Evolutionary conservation across 30 jellyfish, hydroid and myxozoan genomes (phyloP), one percentile per base, ranked within the genome.

Genomic region (Phacellophora camtschatica): DNA sequence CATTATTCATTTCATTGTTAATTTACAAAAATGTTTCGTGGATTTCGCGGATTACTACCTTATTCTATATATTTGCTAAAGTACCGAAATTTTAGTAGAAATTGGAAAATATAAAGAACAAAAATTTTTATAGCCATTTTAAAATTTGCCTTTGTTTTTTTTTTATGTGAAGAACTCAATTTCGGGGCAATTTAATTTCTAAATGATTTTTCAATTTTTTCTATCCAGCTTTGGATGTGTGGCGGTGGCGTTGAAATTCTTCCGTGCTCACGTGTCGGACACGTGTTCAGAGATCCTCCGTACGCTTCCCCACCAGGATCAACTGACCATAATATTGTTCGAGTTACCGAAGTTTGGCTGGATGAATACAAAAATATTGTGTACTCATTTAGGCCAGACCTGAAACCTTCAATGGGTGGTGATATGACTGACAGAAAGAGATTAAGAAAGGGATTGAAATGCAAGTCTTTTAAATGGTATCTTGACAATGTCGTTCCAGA

Each of bases 281-380:
- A 91, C 81, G 98, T 91, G 25, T 91, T 91, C 55, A 79, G 98
- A 20, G 90, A 80, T 42, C 94, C 98, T 22, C 98, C 98, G 15
- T 86, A 91, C 86, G 61, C 71, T 34, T 68, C 88, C 19, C 98
- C 98, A 15, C 95, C 83, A 19, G 96, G 96, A 22, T 91, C 96
- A 18, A 86, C 94, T 18, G 93, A 83, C 37, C 95, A 83, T 67
- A 91, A 91, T 69, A 91, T 91, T 37, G 82, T 91, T 25, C 96
- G 98, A 4, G 98, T 85, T n/a, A 97, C 96, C 1, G 98, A 91
- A 77, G 98, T 91, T 0, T 91, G 98, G 98, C 57, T 91, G 85
- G 98, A 91, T 50, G 98, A 91, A 61, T 91, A 72, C 73, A 91
- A 91, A 71, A 88, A 85, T 18, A 78, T 91, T 25, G 82, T 91